Percentiles rank a stretch among this genome's conserved stretches.
Conservation (phyloP, 2,113 vertebrate genomes). For the Cryptomyrus ogoouensis region DNA sequence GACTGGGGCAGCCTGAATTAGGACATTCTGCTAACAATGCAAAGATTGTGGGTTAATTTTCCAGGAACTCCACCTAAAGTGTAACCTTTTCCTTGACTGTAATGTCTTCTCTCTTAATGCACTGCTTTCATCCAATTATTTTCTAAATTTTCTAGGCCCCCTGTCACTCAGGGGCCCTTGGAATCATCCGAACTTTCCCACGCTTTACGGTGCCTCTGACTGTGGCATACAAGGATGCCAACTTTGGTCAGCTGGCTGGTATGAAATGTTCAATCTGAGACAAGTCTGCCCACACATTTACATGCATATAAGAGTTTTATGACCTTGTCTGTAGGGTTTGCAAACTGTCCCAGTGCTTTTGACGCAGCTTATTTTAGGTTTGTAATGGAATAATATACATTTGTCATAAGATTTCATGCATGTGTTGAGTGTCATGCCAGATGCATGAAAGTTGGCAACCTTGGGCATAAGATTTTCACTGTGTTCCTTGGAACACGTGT, state of each 20-base stretch:
- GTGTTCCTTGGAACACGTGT: background rate
- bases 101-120: background rate
- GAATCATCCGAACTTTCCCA: too few species aligned
- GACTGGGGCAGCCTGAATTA: background rate
- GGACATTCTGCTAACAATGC: background rate
- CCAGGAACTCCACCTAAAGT: background rate
- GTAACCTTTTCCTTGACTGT: background rate
- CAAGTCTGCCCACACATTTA: background rate
- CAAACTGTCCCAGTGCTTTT: background rate
- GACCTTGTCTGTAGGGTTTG: background rate
- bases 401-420: background rate
- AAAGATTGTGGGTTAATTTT: background rate
- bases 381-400: background rate
- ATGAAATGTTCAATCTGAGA: background rate
- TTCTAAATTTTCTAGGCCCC: too few species aligned
- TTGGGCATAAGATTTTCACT: background rate
- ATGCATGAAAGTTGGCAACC: background rate
- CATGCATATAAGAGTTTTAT: background rate
- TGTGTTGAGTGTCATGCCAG: background rate
- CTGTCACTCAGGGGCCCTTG: too few species aligned
- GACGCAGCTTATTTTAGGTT: background rate
- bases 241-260: background rate
- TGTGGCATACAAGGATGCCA: background rate
- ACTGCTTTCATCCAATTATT: background rate
- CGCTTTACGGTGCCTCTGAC: too few species aligned